These are phyloP conservation scores for Emys orbicularis DNA, from an alignment of 2,797 vertebrate species.

Conservation along the genomic window DNA sequence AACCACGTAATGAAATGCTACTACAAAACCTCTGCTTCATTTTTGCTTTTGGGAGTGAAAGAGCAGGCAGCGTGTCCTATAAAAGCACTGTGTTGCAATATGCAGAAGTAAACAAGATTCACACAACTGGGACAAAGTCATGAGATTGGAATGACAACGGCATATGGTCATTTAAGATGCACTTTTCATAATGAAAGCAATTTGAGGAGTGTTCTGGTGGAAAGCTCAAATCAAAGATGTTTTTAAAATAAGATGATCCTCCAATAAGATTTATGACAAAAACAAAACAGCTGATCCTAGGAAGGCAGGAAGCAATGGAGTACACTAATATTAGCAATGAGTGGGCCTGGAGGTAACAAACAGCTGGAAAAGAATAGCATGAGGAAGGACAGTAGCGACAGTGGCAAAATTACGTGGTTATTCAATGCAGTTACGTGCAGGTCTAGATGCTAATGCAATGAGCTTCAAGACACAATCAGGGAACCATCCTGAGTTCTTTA, in stretches of 20 bases:
- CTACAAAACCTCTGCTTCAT: neutral
- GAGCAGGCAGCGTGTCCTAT: neutral
- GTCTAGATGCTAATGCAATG: neutral
- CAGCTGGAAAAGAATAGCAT: neutral
- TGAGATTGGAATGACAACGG: neutral
- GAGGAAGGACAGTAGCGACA: rapidly evolving
- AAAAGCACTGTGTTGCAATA: neutral
- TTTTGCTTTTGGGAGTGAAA: neutral
- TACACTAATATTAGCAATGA: neutral
- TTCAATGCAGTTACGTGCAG: neutral
- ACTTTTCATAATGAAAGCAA: neutral
- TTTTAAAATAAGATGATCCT: neutral
- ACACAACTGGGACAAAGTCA: neutral
- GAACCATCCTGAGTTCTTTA: neutral
- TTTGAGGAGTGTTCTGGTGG: neutral
- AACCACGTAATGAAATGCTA: neutral
- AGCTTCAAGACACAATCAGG: neutral
- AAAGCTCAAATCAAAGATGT: neutral
- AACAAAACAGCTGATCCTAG: neutral
- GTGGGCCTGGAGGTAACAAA: neutral
- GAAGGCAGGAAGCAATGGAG: neutral
- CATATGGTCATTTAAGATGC: neutral
- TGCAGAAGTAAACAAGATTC: constrained; percentile 23
- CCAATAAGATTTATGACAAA: rapidly evolving
- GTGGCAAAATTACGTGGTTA: neutral